Evolutionary conservation across 2,797 vertebrate genomes (phyloP).

Genomic region (Danio aesculapii): DNA sequence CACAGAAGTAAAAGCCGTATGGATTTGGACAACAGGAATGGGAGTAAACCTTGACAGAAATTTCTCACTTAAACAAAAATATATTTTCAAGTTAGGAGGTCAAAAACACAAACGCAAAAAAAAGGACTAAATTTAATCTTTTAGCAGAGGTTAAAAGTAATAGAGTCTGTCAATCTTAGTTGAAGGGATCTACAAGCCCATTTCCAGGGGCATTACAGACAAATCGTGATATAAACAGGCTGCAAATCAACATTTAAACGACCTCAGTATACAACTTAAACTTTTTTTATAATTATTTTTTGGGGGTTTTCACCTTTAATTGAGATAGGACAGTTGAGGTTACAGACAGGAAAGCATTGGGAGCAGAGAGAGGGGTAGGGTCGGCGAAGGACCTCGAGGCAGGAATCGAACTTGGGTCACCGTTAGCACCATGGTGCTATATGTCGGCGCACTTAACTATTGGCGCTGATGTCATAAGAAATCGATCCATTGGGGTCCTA

Average conservation of each 20-base stretch:
- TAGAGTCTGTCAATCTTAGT: no score
- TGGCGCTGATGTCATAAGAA: no score
- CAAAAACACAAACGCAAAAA: neutral
- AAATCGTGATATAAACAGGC: slow-evolving; percentile 14
- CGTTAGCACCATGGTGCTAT: no score
- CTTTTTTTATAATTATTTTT: no score
- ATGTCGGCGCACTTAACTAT: no score
- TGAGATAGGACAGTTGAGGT: no score
- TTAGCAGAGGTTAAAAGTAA: no score
- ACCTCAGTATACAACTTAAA: neutral
- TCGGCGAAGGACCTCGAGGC: no score
- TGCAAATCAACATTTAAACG: neutral
- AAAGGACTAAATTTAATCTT: neutral
- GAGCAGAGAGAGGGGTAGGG: no score
- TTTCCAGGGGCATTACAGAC: slow-evolving; percentile 8
- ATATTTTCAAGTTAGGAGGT: neutral
- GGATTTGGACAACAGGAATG: neutral
- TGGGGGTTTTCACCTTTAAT: no score
- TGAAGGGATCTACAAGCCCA: neutral
- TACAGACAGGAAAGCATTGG: neutral
- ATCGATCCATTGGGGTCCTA: no score
- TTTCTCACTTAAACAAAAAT: neutral
- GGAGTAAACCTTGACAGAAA: neutral
- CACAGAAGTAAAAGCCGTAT: neutral
- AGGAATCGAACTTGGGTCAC: no score